A percentile compares a stretch with the other conserved stretches of the same genome.
phyloP scores from a whole-genome alignment of 1,140 invertebrate species.

The Homalodisca vitripennis region DNA sequence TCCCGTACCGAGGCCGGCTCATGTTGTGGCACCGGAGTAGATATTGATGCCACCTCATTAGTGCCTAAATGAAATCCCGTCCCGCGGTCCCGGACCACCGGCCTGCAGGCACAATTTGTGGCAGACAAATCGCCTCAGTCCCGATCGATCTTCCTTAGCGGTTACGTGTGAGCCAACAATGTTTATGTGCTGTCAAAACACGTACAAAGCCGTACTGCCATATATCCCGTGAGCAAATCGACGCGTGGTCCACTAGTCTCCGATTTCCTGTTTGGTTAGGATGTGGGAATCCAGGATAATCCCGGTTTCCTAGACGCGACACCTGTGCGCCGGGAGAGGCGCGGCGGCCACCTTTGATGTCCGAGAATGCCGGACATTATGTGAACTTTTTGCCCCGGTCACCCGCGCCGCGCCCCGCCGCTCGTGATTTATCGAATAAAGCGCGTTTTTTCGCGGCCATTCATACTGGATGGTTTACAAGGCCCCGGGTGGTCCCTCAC shows the following conservation, averaged over 20 bases:
- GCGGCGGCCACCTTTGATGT: constrained; percentile 15
- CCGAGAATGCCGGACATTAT: not conserved
- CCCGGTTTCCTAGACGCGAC: not conserved
- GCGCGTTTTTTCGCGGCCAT: constrained; percentile 18
- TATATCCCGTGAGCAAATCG: not conserved
- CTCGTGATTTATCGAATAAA: constrained; percentile 28
- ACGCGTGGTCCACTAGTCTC: not conserved
- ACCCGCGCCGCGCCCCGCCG: not conserved
- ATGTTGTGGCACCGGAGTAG: not conserved
- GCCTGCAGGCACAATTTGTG: constrained; percentile 18
- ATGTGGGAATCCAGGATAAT: not conserved
- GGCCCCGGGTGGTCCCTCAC: constrained; percentile 5
- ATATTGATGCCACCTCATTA: constrained; percentile 14
- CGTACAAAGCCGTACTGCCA: too few species aligned
- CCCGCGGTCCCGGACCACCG: constrained; percentile 5
- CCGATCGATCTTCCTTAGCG: not conserved
- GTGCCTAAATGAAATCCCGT: constrained; percentile 13
- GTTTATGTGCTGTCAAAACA: constrained; percentile 21
- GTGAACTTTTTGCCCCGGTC: constrained; percentile 8
- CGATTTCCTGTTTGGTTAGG: not conserved
- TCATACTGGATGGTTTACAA: constrained; percentile 4
- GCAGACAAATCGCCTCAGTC: not conserved
- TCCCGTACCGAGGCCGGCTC: too few species aligned
- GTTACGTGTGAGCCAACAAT: not conserved
- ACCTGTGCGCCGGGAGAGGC: too few species aligned